Base-by-base conservation (phyloP, 2,888 invertebrate species). In the Tortricodes alternella region DNA sequence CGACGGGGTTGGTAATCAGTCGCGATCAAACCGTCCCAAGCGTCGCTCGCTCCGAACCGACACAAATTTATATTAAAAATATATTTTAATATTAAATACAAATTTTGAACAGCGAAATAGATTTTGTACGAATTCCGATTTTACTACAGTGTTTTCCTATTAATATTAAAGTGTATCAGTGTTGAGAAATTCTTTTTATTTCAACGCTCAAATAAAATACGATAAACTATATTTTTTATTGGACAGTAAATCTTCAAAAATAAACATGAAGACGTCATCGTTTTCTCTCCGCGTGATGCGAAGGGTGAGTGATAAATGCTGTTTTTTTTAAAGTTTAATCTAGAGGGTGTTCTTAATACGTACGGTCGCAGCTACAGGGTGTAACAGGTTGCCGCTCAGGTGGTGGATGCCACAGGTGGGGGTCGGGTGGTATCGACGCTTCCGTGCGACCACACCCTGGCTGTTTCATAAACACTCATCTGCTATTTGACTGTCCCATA, bases 261-360 rank as follows among this genome's bases (percentile, higher is more conserved):
- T 84, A 84, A 93, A 92, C 74, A 95, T 95, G 95, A 95, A 95
- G 93, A 94, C 95, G 34, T 94, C 95, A 46, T 95, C 95, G 74
- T 95, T 95, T 78, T 95, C 95, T 15, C 92, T 95, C 48, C 94
- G 95, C 66, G 95, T 95, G 71, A 95, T 95, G 95, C 92, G 95
- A 88, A 92, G 95, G 94, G 95, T 95, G 80, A 93, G 95, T 92
- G 64, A 63, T 8, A 32, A 21, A 15, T 39, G n/a, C 19, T 24
- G 29, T 11, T 29, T 29, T 29, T 29, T 4, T 18, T 6, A 2
- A 2, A 11, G n/a, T n/a, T 32, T 18, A 4, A 7, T 7, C 44
- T 41, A 37, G 18, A 43, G 52, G 38, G 19, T 51, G 39, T 34
- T 46, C 18, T 32, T 48, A 24, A 16, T 11, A 13, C 7, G 35